These are phyloP conservation scores for Drepanosiphum platanoidis DNA, from an alignment of 2,888 invertebrate genomes.

Conservation along the genomic window DNA sequence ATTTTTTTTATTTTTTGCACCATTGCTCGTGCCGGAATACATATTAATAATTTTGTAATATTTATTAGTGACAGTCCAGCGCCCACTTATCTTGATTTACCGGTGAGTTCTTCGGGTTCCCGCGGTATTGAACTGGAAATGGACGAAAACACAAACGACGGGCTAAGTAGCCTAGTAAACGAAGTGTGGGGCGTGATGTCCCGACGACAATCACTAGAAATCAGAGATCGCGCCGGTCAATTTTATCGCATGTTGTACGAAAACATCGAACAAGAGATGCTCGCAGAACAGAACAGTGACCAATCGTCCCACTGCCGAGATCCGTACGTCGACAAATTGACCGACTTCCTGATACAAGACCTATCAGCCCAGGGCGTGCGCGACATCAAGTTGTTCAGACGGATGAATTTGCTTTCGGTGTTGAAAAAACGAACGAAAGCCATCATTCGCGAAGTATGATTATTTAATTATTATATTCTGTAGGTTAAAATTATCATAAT, in stretches of 20 bases:
- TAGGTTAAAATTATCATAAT: too few relatives aligned
- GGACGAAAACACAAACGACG: not conserved
- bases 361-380: not conserved
- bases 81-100: constrained; percentile 6
- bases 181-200: constrained; percentile 36
- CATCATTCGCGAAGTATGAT: constrained; percentile 22
- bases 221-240: constrained; percentile 1
- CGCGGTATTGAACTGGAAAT: not conserved
- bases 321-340: constrained; percentile 21
- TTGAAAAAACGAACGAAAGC: constrained; percentile 26
- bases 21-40: too few relatives aligned
- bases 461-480: not conserved
- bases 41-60: too few relatives aligned
- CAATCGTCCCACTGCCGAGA: not conserved
- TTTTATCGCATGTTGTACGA: constrained; percentile 20
- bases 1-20: too few relatives aligned
- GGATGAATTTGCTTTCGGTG: constrained; percentile 8
- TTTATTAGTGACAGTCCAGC: not conserved
- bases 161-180: not conserved
- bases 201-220: not conserved
- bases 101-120: not conserved
- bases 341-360: constrained; percentile 5
- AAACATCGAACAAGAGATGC: constrained; percentile 27
- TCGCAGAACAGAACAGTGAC: not conserved
- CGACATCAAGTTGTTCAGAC: not conserved